Evolutionary conservation across 1,140 invertebrate genomes (phyloP).

Genomic region (Drosophila triauraria): DNA sequence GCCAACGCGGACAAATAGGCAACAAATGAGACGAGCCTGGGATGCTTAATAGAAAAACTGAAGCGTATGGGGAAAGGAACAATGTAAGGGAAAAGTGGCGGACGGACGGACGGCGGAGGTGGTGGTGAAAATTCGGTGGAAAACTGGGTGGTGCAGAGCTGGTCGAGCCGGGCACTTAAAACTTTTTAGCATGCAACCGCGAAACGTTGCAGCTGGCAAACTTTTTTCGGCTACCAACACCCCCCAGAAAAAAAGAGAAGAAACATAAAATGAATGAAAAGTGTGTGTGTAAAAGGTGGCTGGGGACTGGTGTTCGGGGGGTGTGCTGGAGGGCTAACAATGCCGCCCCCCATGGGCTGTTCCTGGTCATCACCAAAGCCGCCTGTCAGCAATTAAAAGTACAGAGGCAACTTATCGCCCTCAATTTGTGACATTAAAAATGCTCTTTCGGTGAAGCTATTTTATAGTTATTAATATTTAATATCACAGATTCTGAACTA

Average conservation of each 20-base stretch:
- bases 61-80: conserved; percentile 64
- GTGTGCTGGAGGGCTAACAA: neutral
- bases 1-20: conserved; percentile 69
- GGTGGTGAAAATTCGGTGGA: conserved; percentile 24
- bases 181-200: conserved; percentile 80
- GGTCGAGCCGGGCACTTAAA: conserved; percentile 76
- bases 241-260: conserved; percentile 12
- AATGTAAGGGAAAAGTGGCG: conserved; percentile 13
- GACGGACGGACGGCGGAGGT: neutral
- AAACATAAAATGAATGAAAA: conserved; percentile 1
- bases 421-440: conserved; percentile 10
- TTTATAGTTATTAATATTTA: neutral
- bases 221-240: conserved; percentile 41
- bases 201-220: conserved; percentile 68
- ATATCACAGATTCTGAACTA: neutral
- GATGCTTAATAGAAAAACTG: conserved; percentile 78
- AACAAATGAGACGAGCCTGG: conserved; percentile 78
- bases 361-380: conserved; percentile 46
- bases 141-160: conserved; percentile 26
- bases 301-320: conserved; percentile 3
- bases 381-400: conserved; percentile 68
- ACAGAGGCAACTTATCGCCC: conserved; percentile 10
- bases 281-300: conserved; percentile 20
- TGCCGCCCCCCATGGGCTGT: conserved; percentile 7
- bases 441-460: neutral